Conservation (phyloP, 1,140 invertebrate species). For the Ceratoteleas bidentatus region DNA sequence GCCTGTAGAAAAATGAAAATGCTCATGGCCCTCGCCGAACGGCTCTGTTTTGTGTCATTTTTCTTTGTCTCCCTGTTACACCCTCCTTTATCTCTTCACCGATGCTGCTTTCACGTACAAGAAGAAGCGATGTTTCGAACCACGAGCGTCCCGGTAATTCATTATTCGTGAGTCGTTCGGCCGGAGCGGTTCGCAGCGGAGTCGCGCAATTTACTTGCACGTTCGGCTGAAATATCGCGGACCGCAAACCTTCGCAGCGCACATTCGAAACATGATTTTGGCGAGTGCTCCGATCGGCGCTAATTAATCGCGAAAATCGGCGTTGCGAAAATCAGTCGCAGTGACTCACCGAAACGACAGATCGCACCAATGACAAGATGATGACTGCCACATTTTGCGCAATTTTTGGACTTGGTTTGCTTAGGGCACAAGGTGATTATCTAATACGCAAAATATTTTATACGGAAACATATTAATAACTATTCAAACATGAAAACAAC, state of each 20-base stretch:
- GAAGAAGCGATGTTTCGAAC: constrained; percentile 63
- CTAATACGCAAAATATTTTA: no score
- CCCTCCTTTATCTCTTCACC: constrained; percentile 60
- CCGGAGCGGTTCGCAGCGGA: constrained; percentile 42
- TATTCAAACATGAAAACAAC: no score
- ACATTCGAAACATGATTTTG: constrained; percentile 37
- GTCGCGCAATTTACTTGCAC: constrained; percentile 50
- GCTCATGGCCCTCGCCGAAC: constrained; percentile 38
- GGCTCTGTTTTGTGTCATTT: constrained; percentile 58
- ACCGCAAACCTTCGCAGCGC: constrained; percentile 9
- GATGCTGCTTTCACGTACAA: constrained; percentile 59
- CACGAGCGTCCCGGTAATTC: constrained; percentile 60
- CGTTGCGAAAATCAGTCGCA: neutral
- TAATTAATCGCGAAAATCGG: no score
- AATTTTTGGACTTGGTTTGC: no score
- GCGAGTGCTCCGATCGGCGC: neutral
- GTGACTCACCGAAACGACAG: no score
- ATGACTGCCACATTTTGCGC: neutral
- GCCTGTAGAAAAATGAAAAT: constrained; percentile 53
- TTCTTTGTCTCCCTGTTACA: constrained; percentile 59
- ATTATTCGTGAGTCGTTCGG: constrained; percentile 64
- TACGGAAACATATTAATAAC: no score
- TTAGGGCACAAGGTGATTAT: no score
- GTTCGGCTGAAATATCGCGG: constrained; percentile 35
- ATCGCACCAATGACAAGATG: constrained; percentile 43